Conservation (phyloP, 2,888 invertebrate genomes). For the Carabus problematicus region DNA sequence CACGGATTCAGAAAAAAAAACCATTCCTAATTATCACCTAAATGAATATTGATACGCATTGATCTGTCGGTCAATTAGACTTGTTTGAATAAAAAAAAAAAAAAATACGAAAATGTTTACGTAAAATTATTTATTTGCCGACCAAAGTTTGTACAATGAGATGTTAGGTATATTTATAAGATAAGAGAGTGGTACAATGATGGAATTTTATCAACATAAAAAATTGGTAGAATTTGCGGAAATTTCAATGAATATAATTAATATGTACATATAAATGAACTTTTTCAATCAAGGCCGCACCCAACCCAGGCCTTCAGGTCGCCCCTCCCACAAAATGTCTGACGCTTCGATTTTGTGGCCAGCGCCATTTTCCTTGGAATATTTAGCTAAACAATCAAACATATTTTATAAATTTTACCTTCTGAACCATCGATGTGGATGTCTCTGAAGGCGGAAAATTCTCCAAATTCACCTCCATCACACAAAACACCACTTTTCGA, state of each 20-base stretch:
- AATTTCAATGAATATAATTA: not conserved
- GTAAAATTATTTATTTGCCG: conserved; percentile 29
- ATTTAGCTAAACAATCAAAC: conserved; percentile 57
- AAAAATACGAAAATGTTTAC: conserved; percentile 27
- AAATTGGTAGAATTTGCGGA: too few relatives aligned
- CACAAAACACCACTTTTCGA: conserved; percentile 56
- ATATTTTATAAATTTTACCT: conserved; percentile 60
- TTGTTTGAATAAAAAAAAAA: conserved; percentile 23
- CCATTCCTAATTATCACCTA: not conserved
- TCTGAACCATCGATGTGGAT: conserved; percentile 56
- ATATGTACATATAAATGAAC: not conserved
- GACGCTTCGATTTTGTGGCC: conserved; percentile 54
- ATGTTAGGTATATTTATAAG: not conserved
- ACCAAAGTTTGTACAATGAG: conserved; percentile 18
- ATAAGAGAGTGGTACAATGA: not conserved
- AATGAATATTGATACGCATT: not conserved
- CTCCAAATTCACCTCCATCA: conserved; percentile 54
- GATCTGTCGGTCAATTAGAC: conserved; percentile 5
- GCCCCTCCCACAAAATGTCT: conserved; percentile 61
- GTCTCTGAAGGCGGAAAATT: conserved; percentile 54
- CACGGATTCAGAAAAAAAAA: conserved; percentile 12
- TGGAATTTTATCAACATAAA: too few relatives aligned
- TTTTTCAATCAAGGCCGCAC: conserved; percentile 27
- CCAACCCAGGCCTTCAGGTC: conserved; percentile 34
- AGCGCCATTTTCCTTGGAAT: conserved; percentile 58